A percentile compares a stretch with the other conserved stretches of the same genome.
Evolutionary conservation across 2,797 vertebrate species (phyloP).

Genomic region (Serranus cabrilla): DNA sequence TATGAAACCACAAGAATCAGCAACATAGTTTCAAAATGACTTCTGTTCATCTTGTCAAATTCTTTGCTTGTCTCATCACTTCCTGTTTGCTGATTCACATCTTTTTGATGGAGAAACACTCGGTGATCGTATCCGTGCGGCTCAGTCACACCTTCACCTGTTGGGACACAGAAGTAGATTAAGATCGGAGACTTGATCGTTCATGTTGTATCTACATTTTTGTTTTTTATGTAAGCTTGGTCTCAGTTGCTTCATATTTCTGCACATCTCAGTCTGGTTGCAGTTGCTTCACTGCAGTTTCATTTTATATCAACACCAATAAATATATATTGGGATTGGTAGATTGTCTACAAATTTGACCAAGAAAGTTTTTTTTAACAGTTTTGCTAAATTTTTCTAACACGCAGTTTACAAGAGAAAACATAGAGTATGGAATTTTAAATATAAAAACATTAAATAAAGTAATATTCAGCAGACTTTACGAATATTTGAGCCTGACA

Average conservation of each 20-base stretch:
- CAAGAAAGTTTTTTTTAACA: too few relatives aligned
- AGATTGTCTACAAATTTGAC: not conserved
- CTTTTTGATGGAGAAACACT: too few relatives aligned
- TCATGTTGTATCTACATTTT: slow-evolving; percentile 4
- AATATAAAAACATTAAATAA: too few relatives aligned
- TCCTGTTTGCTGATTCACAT: slow-evolving; percentile 5
- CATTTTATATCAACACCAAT: too few relatives aligned
- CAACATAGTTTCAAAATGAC: slow-evolving; percentile 15
- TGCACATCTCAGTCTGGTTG: not conserved
- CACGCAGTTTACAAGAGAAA: too few relatives aligned
- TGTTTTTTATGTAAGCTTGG: not conserved
- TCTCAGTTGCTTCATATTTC: not conserved
- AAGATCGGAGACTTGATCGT: slow-evolving; percentile 26
- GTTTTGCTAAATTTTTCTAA: too few relatives aligned
- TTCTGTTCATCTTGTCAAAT: slow-evolving; percentile 17
- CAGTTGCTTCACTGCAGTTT: not conserved
- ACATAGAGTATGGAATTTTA: too few relatives aligned
- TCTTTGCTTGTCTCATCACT: not conserved
- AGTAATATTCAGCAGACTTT: too few relatives aligned
- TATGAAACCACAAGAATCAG: slow-evolving; percentile 2
- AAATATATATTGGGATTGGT: not conserved
- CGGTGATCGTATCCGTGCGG: slow-evolving; percentile 18
- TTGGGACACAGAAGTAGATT: slow-evolving; percentile 46
- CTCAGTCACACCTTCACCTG: slow-evolving; percentile 44
- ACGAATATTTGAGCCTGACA: too few relatives aligned